These are phyloP conservation scores for Drosophila prolongata DNA, from an alignment of 2,888 invertebrate genomes.

Conservation along the genomic window DNA sequence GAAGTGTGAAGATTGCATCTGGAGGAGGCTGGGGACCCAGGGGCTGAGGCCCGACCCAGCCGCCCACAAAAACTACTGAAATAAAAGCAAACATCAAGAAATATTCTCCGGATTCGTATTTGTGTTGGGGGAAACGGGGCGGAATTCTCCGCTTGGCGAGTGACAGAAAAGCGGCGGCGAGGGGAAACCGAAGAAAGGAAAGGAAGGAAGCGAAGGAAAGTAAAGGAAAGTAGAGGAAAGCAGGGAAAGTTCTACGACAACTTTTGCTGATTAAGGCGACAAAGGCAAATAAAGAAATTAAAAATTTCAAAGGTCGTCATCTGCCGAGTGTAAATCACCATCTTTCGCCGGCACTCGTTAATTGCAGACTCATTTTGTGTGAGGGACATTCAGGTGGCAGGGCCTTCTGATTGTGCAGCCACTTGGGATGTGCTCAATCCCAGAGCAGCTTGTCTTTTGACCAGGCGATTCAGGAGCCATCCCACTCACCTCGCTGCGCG, in stretches of 20 bases:
- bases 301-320: conserved; percentile 12
- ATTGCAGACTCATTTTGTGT: conserved; percentile 1
- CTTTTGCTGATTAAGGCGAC: conserved; percentile 49
- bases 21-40: background rate
- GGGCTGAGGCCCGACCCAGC: background rate
- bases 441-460: conserved; percentile 10
- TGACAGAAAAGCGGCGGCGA: conserved; percentile 18
- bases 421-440: conserved; percentile 24
- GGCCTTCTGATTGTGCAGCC: conserved; percentile 26
- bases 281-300: conserved; percentile 37
- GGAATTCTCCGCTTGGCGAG: conserved; percentile 23
- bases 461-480: conserved; percentile 4
- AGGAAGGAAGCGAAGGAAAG: conserved; percentile 18
- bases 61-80: conserved; percentile 37
- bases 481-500: conserved; percentile 85
- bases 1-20: conserved; percentile 37
- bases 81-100: conserved; percentile 38
- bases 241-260: conserved; percentile 28
- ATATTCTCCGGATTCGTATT: conserved; percentile 34
- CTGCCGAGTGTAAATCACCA: conserved; percentile 9
- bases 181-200: conserved; percentile 21
- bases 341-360: conserved; percentile 12
- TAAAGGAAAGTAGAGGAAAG: conserved; percentile 5
- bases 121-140: conserved; percentile 32
- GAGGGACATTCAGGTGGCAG: conserved; percentile 11